Evolutionary conservation across 2,888 invertebrate genomes (phyloP).

Genomic region (Tetramorium bicarinatum): DNA sequence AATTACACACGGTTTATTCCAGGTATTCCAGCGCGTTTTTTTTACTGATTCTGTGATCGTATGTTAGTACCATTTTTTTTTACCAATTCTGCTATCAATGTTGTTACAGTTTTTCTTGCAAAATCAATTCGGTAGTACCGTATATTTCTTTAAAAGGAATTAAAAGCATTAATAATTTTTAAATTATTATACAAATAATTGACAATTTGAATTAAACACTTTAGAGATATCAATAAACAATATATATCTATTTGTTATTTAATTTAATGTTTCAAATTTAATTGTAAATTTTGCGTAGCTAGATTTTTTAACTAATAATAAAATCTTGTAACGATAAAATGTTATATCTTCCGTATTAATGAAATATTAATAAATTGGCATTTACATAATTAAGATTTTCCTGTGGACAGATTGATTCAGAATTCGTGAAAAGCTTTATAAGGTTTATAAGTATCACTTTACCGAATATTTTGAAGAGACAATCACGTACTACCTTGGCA

Average conservation of each 20-base stretch:
- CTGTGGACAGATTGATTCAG: neutral
- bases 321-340: neutral
- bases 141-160: neutral
- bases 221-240: neutral
- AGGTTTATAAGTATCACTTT: neutral
- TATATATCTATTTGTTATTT: constrained; percentile 14
- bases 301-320: neutral
- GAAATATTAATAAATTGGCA: neutral
- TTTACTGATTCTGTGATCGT: constrained; percentile 13
- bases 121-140: neutral
- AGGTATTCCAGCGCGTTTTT: neutral
- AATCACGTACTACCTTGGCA: constrained; percentile 5
- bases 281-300: neutral
- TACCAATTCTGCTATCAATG: neutral
- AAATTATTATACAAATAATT: neutral
- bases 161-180: neutral
- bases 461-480: constrained; percentile 29
- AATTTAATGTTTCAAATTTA: neutral
- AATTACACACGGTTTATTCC: constrained; percentile 26
- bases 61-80: neutral
- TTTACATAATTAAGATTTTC: neutral
- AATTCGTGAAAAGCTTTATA: neutral
- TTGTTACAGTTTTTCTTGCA: neutral
- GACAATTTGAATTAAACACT: neutral
- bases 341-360: neutral